A percentile compares a stretch with the other conserved stretches of the same genome.
Conservation (phyloP, 2,113 vertebrate species). For the Oenanthe melanoleuca region DNA sequence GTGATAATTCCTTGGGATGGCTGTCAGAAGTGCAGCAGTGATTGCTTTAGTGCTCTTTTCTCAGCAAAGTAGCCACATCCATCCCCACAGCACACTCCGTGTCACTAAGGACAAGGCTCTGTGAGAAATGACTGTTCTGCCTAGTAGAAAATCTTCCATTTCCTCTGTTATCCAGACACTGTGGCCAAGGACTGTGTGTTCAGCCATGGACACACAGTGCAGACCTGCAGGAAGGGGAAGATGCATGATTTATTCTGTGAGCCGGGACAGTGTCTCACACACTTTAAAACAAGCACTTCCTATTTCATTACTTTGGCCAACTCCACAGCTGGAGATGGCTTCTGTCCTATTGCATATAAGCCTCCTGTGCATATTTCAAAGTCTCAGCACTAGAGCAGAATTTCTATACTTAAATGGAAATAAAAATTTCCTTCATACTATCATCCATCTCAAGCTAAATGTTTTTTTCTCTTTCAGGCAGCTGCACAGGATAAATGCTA, state of each 20-base stretch:
- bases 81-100: neutral
- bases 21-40: neutral
- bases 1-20: neutral
- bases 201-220: constrained; percentile 1
- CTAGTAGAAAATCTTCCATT: constrained; percentile 5
- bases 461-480: neutral
- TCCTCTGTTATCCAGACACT: constrained; percentile 27
- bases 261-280: neutral
- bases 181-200: constrained; percentile 57
- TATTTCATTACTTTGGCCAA: constrained; percentile 15
- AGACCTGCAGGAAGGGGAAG: constrained; percentile 42
- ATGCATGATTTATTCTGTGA: neutral
- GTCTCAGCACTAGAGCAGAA: neutral
- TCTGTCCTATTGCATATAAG: neutral
- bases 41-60: neutral
- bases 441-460: neutral
- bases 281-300: constrained; percentile 48
- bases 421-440: neutral
- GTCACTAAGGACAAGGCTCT: neutral
- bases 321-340: constrained; percentile 32
- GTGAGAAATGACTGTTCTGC: neutral
- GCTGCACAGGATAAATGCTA: neutral
- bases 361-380: neutral
- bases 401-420: neutral
- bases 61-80: neutral